Evolutionary conservation across 2,888 invertebrate species (phyloP), one percentile per base, ranked within the genome.

Genomic region (Ellobium chinense): DNA sequence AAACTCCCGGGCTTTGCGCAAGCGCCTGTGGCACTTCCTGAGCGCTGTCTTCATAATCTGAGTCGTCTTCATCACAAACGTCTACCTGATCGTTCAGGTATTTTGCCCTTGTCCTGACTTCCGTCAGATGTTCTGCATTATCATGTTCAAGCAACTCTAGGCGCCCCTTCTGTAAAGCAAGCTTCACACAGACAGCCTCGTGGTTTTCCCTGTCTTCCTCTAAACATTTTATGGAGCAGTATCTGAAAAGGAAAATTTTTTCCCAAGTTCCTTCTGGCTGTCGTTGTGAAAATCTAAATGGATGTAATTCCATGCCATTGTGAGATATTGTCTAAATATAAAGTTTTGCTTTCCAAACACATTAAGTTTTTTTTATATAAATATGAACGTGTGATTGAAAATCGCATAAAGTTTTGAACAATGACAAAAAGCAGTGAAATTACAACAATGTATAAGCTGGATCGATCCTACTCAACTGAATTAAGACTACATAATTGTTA

Each of bases 141-240:
- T 69, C 69, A 18, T 69, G 29, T 29, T 39, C 24, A 5, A 69
- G 0, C 9, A 7, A 0, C 12, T 27, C 29, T 2, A 69, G 54
- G 1, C 27, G 3, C 21, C 54, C 46, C 31, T 69, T 69, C 29
- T 3, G 18, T 0, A 31, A 1, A 12, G 54, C 34, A 70, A 70
- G 54, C 5, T 37, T 21, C n/a, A 21, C 2, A 29, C 69, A 70
- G n/a, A 24, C 31, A 1, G 0, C 2, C 31, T 12, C 3, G 54
- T 70, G 69, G 27, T 27, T 31, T 0, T 56, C n/a, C 2, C 54
- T 46, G 37, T 70, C 54, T 12, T 54, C 56, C 21, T 54, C 34
- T n/a, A 70, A 56, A 21, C 69, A 70, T n/a, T 70, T 5, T 12
- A 70, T 31, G n/a, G 54, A 70, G 12, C 69, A 70, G 69, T 70